phyloP scores from a whole-genome alignment of 1,140 invertebrate species.

The Archegozetes longisetosus region DNA sequence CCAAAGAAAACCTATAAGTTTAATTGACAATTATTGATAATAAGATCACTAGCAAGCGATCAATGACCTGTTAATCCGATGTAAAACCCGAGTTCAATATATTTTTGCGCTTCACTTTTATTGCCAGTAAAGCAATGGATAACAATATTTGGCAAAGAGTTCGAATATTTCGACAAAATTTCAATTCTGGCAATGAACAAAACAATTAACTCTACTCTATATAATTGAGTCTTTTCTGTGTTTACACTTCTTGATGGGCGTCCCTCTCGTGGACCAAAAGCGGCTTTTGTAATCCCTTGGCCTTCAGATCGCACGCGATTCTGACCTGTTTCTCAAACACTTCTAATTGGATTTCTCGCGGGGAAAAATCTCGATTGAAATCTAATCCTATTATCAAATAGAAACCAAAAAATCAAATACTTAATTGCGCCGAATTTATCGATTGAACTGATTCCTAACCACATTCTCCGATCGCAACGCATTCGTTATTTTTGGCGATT shows the following conservation, averaged over 20 bases:
- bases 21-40: neutral
- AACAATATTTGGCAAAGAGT: slow-evolving; percentile 42
- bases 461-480: slow-evolving; percentile 83
- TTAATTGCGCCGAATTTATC: no score
- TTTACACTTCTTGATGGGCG: slow-evolving; percentile 49
- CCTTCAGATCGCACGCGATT: slow-evolving; percentile 59
- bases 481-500: slow-evolving; percentile 62
- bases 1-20: slow-evolving; percentile 54
- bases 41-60: neutral
- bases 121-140: slow-evolving; percentile 87
- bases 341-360: slow-evolving; percentile 61
- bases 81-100: slow-evolving; percentile 74
- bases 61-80: slow-evolving; percentile 56
- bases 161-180: slow-evolving; percentile 24
- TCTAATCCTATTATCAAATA: slow-evolving; percentile 43
- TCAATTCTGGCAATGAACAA: slow-evolving; percentile 33
- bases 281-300: slow-evolving; percentile 42
- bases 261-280: slow-evolving; percentile 78
- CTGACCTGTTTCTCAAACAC: slow-evolving; percentile 81
- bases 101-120: slow-evolving; percentile 59
- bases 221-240: no score
- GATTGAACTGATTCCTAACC: slow-evolving; percentile 30
- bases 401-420: no score
- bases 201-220: no score
- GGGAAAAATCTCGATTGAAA: slow-evolving; percentile 84